Evolutionary conservation across 2,113 vertebrate species (phyloP).

Genomic region (Poecilia latipinna): DNA sequence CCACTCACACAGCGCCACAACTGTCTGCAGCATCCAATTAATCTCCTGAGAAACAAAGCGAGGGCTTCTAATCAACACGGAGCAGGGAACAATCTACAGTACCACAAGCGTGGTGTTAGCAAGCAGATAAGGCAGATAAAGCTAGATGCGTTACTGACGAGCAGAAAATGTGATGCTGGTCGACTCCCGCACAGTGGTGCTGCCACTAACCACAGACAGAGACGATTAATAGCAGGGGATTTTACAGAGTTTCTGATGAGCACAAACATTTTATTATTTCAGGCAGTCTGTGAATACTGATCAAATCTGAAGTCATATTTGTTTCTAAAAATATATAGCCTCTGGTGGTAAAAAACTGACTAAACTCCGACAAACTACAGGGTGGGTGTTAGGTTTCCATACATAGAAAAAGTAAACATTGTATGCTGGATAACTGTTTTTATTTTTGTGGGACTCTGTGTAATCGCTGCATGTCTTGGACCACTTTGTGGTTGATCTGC

Average conservation of each 20-base stretch:
- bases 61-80: constrained; percentile 47
- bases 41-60: constrained; percentile 59
- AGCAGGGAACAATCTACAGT: constrained; percentile 40
- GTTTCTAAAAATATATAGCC: not conserved
- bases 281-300: constrained; percentile 13
- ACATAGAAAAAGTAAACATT: too few relatives aligned
- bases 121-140: constrained; percentile 60
- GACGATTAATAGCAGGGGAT: constrained; percentile 37
- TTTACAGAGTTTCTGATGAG: constrained; percentile 1
- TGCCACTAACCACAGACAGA: constrained; percentile 25
- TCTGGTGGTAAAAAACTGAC: not conserved
- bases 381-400: too few relatives aligned
- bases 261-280: not conserved
- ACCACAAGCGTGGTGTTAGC: constrained; percentile 44
- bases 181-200: constrained; percentile 4
- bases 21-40: constrained; percentile 46
- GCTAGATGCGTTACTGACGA: constrained; percentile 52
- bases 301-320: constrained; percentile 27
- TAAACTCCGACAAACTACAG: not conserved
- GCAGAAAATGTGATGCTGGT: constrained; percentile 16
- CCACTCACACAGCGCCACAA: constrained; percentile 27
- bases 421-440: too few relatives aligned
- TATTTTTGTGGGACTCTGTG: too few relatives aligned
- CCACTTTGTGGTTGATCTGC: too few relatives aligned
- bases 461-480: too few relatives aligned